These are phyloP conservation scores for Chlorops oryzae DNA, from an alignment of 1,140 invertebrate species.

Conservation along the genomic window DNA sequence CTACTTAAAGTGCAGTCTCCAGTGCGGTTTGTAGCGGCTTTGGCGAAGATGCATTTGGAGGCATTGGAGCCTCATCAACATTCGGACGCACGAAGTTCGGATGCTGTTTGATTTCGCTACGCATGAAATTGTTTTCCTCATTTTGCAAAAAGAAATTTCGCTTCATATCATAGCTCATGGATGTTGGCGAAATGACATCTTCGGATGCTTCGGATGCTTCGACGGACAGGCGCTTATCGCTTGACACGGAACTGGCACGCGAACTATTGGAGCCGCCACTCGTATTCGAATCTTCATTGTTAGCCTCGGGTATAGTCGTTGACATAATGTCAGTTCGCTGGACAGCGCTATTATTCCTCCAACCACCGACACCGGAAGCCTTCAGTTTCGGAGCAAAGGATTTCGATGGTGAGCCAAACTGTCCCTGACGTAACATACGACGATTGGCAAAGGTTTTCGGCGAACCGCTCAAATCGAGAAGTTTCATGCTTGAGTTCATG, in stretches of 20 bases:
- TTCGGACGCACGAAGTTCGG: background rate
- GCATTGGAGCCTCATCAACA: conserved; percentile 10
- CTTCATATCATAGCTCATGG: conserved; percentile 34
- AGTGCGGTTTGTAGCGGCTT: conserved; percentile 27
- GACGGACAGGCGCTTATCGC: conserved; percentile 16
- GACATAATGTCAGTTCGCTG: conserved; percentile 74
- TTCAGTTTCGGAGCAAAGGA: conserved; percentile 58
- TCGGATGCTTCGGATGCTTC: conserved; percentile 12
- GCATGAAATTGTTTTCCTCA: conserved; percentile 48
- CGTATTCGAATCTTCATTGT: conserved; percentile 57
- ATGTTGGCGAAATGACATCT: background rate
- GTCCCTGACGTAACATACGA: conserved; percentile 52
- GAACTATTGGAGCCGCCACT: conserved; percentile 25
- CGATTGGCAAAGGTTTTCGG: conserved; percentile 60
- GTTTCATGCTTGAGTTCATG: conserved; percentile 45
- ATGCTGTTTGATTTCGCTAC: conserved; percentile 37
- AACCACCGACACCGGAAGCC: conserved; percentile 62
- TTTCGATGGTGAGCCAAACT: conserved; percentile 52
- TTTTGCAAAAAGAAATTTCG: conserved; percentile 46
- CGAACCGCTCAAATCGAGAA: conserved; percentile 58
- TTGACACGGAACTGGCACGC: conserved; percentile 15
- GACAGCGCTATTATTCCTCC: conserved; percentile 58
- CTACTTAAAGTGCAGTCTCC: conserved; percentile 36
- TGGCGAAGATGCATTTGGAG: background rate
- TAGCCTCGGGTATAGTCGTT: conserved; percentile 77